These are phyloP conservation scores for Andricus quercusramuli DNA, from an alignment of 2,888 invertebrate genomes.

Conservation along the genomic window DNA sequence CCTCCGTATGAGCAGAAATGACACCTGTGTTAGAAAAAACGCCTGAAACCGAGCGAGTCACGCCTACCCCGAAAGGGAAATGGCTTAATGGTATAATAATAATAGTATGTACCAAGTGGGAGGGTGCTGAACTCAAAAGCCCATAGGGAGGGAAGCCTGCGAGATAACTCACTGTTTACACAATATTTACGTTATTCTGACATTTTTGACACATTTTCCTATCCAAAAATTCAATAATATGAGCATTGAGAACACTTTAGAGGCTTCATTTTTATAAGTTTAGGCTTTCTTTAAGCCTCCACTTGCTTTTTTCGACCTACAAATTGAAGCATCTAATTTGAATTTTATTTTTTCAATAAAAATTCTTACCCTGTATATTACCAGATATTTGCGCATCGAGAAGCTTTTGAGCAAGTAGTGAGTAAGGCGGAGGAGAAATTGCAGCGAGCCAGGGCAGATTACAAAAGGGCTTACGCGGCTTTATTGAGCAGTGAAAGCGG, in stretches of 20 bases:
- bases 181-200: background rate
- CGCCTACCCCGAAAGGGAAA: too few species aligned
- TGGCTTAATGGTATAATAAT: too few species aligned
- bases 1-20: too few species aligned
- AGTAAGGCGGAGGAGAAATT: constrained; percentile 91
- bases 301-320: background rate
- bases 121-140: background rate
- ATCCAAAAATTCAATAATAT: too few species aligned
- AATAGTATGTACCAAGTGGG: too few species aligned
- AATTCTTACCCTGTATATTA: constrained; percentile 10
- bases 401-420: constrained; percentile 93
- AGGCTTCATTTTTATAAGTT: too few species aligned
- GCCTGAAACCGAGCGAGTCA: too few species aligned
- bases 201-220: background rate
- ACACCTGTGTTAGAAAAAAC: too few species aligned
- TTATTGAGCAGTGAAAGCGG: constrained; percentile 84
- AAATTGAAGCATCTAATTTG: background rate
- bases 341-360: background rate
- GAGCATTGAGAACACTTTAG: too few species aligned
- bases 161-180: background rate
- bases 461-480: constrained; percentile 90
- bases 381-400: constrained; percentile 89
- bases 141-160: background rate
- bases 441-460: constrained; percentile 91
- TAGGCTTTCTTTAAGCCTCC: too few species aligned